Evolutionary conservation across 2,113 vertebrate species (phyloP).

Genomic region (Brienomyrus longianalis): DNA sequence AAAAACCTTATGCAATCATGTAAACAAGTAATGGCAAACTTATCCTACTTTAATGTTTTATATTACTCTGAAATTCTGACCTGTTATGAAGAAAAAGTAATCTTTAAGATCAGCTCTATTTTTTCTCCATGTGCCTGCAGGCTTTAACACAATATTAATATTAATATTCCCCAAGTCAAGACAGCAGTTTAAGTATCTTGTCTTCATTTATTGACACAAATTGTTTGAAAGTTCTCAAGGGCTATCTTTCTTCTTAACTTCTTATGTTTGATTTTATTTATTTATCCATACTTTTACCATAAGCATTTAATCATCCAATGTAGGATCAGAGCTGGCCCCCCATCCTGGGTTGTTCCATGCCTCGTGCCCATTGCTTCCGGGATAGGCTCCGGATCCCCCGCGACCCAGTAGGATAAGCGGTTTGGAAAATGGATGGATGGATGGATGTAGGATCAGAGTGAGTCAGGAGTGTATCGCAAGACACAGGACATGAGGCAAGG

Average conservation of each 20-base stretch:
- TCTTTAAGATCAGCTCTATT: background rate
- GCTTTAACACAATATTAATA: background rate
- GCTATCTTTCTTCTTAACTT: slow-evolving; percentile 39
- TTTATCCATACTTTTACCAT: background rate
- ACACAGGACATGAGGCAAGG: background rate
- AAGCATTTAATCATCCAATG: background rate
- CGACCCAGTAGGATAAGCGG: too few relatives aligned
- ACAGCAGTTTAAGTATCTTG: slow-evolving; percentile 29
- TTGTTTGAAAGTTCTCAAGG: slow-evolving; percentile 42
- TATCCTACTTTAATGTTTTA: background rate
- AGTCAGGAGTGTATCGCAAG: background rate
- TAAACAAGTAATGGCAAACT: background rate
- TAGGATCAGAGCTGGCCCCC: background rate
- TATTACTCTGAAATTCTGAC: background rate
- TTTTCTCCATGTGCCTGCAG: background rate
- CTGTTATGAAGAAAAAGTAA: background rate
- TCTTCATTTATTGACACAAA: slow-evolving; percentile 47
- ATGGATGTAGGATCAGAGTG: background rate
- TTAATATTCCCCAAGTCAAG: background rate
- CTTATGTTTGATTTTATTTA: slow-evolving; percentile 35
- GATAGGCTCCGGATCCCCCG: too few relatives aligned
- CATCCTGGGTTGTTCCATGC: too few relatives aligned
- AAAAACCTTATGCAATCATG: background rate
- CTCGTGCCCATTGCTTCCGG: too few relatives aligned
- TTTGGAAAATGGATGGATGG: too few relatives aligned